These are phyloP conservation scores for Sebastes diploproa DNA, from an alignment of 2,797 vertebrate genomes.

Conservation along the genomic window DNA sequence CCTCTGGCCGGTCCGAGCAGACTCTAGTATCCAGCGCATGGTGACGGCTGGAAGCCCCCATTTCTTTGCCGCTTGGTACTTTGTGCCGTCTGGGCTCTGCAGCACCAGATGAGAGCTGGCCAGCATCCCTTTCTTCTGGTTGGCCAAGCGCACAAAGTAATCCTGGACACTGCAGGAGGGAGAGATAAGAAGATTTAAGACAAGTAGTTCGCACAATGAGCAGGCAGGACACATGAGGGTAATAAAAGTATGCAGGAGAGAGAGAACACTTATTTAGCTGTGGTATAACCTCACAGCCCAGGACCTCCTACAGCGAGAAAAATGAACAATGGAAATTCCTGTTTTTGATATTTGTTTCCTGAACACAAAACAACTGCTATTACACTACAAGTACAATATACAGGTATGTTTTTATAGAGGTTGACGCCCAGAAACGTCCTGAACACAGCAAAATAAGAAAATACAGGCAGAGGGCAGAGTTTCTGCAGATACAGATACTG, in stretches of 20 bases:
- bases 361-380: background rate
- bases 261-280: background rate
- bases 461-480: background rate
- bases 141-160: conserved; percentile 93
- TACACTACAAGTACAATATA: background rate
- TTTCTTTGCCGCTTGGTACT: conserved; percentile 95
- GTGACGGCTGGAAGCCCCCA: conserved; percentile 94
- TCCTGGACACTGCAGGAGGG: conserved; percentile 90
- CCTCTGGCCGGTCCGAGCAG: conserved; percentile 85
- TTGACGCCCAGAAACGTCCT: too few species aligned
- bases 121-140: conserved; percentile 91
- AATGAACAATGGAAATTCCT: background rate
- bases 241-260: background rate
- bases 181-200: background rate
- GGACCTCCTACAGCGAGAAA: background rate
- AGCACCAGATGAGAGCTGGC: conserved; percentile 94
- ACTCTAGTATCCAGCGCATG: conserved; percentile 91
- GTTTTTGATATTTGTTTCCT: background rate
- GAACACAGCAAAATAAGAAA: background rate
- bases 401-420: too few species aligned
- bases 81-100: conserved; percentile 90
- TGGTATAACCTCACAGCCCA: background rate
- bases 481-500: background rate
- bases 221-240: background rate
- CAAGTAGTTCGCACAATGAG: background rate